Conservation (phyloP, 2,797 vertebrate genomes). For the Xenopus petersii region DNA sequence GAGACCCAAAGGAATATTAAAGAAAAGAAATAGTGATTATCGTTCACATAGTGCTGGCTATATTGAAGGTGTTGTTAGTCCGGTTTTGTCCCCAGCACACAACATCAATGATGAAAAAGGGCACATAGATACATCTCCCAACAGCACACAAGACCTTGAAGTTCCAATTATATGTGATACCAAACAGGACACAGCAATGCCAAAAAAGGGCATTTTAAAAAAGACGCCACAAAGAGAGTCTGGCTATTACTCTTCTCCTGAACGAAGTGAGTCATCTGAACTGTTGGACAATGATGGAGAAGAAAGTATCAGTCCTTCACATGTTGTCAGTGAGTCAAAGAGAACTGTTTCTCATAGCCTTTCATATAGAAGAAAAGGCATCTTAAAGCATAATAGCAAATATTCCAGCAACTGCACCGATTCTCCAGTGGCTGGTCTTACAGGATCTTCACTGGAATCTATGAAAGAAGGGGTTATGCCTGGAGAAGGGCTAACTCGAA, state of each 20-base stretch:
- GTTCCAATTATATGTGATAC: slow-evolving; percentile 73
- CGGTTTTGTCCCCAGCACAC: slow-evolving; percentile 61
- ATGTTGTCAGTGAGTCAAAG: slow-evolving; percentile 63
- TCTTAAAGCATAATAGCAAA: slow-evolving; percentile 93
- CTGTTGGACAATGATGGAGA: slow-evolving; percentile 74
- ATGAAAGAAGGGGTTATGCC: slow-evolving; percentile 62
- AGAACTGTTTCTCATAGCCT: slow-evolving; percentile 64
- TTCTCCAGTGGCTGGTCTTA: slow-evolving; percentile 65
- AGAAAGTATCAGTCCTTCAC: slow-evolving; percentile 63
- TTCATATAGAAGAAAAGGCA: slow-evolving; percentile 86
- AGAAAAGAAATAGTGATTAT: slow-evolving; percentile 86
- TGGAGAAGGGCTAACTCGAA: slow-evolving; percentile 80
- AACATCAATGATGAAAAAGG: slow-evolving; percentile 72
- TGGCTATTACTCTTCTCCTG: slow-evolving; percentile 96
- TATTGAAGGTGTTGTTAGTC: slow-evolving; percentile 70
- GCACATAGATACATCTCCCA: slow-evolving; percentile 63
- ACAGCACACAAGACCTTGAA: slow-evolving; percentile 70
- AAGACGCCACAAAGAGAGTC: slow-evolving; percentile 97
- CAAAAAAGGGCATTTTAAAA: slow-evolving; percentile 97
- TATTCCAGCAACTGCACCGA: slow-evolving; percentile 79
- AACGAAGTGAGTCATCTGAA: slow-evolving; percentile 93
- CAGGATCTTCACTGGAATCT: slow-evolving; percentile 65
- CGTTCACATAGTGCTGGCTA: slow-evolving; percentile 79
- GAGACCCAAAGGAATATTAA: slow-evolving; percentile 93
- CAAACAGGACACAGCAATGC: slow-evolving; percentile 76